These are phyloP conservation scores for Noctua janthe DNA, from an alignment of 2,888 invertebrate species.

Conservation along the genomic window DNA sequence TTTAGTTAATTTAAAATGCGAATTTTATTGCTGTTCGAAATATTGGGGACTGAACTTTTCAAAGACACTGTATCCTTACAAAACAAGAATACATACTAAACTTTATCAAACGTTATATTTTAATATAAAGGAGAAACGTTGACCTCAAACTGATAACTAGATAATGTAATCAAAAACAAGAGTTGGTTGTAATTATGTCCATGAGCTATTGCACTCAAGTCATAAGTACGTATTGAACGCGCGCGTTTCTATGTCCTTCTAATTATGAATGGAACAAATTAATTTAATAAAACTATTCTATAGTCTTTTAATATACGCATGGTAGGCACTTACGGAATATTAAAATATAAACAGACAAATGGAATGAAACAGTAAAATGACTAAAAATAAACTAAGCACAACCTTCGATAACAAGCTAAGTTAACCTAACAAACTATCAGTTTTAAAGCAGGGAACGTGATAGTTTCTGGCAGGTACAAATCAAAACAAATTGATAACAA, in stretches of 20 bases:
- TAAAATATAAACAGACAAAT: not conserved
- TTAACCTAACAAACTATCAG: constrained; percentile 54
- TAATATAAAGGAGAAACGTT: constrained; percentile 74
- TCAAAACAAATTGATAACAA: constrained; percentile 47
- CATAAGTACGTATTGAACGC: constrained; percentile 46
- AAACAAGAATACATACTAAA: constrained; percentile 72
- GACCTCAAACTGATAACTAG: constrained; percentile 80
- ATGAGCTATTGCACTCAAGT: constrained; percentile 63
- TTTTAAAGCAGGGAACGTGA: constrained; percentile 22
- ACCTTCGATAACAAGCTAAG: not conserved
- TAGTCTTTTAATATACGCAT: too few relatives aligned
- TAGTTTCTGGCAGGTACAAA: constrained; percentile 26
- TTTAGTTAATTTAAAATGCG: not conserved
- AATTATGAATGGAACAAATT: not conserved
- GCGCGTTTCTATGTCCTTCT: constrained; percentile 18
- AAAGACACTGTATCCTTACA: constrained; percentile 60
- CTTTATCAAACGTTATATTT: constrained; percentile 31
- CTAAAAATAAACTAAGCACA: constrained; percentile 11
- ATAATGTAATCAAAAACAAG: constrained; percentile 85
- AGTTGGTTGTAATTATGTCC: constrained; percentile 71
- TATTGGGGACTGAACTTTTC: not conserved
- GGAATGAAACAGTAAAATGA: not conserved
- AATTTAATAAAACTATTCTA: constrained; percentile 2
- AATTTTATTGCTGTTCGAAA: constrained; percentile 9
- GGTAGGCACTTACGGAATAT: constrained; percentile 50